A percentile compares a stretch with the other conserved stretches of the same genome.
These are phyloP conservation scores for Metellina segmentata DNA, from an alignment of 2,888 invertebrate species.

Conservation along the genomic window DNA sequence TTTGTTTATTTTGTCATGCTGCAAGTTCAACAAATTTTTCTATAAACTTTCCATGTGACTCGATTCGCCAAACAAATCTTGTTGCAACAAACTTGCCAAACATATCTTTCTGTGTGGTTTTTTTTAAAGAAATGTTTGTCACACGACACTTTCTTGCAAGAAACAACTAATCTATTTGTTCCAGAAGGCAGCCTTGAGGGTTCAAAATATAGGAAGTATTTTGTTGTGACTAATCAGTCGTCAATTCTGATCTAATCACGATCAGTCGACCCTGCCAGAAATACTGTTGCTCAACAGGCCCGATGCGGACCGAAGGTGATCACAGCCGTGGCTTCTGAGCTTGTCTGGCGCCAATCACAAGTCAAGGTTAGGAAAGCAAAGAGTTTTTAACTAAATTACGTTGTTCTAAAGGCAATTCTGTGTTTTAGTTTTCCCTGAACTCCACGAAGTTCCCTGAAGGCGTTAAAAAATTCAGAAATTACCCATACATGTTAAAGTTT, in stretches of 20 bases:
- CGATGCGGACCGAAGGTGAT: background rate
- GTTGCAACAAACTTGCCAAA: too few species aligned
- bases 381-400: slow-evolving; percentile 39
- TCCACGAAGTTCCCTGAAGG: too few species aligned
- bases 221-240: slow-evolving; percentile 59
- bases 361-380: slow-evolving; percentile 34
- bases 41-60: too few species aligned
- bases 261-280: slow-evolving; percentile 48
- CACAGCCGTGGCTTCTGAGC: background rate
- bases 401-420: slow-evolving; percentile 1
- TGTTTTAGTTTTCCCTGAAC: background rate
- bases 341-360: slow-evolving; percentile 49
- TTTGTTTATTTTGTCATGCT: too few species aligned
- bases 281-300: slow-evolving; percentile 45
- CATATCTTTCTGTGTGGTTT: too few species aligned
- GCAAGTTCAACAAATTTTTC: too few species aligned
- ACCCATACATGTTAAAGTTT: background rate
- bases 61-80: too few species aligned
- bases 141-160: background rate
- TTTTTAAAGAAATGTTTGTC: too few species aligned
- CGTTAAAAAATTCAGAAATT: background rate
- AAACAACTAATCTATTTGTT: background rate
- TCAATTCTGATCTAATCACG: slow-evolving; percentile 63
- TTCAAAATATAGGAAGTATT: slow-evolving; percentile 54
- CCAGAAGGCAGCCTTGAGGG: background rate